A percentile compares a stretch with the other conserved stretches of the same genome.
These are phyloP conservation scores for Brachyhypopomus occidentalis DNA, from an alignment of 2,113 vertebrate species.

Conservation along the genomic window DNA sequence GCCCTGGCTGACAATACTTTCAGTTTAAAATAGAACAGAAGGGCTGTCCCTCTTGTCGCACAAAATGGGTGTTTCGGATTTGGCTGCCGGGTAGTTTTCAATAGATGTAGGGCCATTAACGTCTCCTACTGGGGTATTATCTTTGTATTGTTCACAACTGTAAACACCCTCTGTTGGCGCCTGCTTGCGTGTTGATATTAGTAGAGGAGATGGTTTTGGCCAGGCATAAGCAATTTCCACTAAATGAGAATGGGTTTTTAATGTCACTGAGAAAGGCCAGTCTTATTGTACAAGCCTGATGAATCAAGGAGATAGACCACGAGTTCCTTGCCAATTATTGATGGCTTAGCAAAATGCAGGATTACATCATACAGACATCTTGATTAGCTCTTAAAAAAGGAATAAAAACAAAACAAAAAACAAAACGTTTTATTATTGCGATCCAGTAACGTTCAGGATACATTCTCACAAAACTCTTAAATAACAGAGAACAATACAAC, in stretches of 20 bases:
- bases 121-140: constrained; percentile 7
- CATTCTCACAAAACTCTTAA: constrained; percentile 23
- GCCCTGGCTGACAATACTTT: constrained; percentile 44
- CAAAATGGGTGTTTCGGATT: constrained; percentile 24
- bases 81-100: neutral
- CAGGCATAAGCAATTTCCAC: constrained; percentile 15
- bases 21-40: constrained; percentile 59
- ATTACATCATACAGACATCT: constrained; percentile 67
- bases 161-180: constrained; percentile 25
- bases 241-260: constrained; percentile 23
- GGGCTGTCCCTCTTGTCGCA: constrained; percentile 46
- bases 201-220: constrained; percentile 34
- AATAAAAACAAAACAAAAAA: no score
- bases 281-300: constrained; percentile 38
- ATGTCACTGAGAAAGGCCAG: constrained; percentile 26
- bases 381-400: constrained; percentile 67
- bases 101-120: neutral
- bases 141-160: constrained; percentile 37
- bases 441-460: constrained; percentile 27
- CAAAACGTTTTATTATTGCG: constrained; percentile 48
- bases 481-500: constrained; percentile 27
- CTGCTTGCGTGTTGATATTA: constrained; percentile 32
- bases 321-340: constrained; percentile 60
- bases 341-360: constrained; percentile 68
- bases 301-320: constrained; percentile 35